Conservation (phyloP, 2,797 vertebrate genomes). For the Ambastaia sidthimunki region DNA sequence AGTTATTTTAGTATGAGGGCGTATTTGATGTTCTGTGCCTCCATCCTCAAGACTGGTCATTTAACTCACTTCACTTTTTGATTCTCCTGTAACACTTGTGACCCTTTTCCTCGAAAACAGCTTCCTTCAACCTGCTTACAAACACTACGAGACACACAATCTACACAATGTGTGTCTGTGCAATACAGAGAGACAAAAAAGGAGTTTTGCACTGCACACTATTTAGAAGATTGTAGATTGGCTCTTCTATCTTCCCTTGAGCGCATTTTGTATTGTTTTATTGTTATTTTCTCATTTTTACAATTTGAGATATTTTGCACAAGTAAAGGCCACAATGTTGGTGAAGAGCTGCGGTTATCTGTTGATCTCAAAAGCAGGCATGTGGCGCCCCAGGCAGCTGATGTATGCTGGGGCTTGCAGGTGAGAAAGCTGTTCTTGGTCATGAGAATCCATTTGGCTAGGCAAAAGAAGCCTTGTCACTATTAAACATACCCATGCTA, state of each 20-base stretch:
- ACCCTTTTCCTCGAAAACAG: slow-evolving; percentile 11
- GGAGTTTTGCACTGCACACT: background rate
- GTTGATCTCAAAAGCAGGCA: slow-evolving; percentile 49
- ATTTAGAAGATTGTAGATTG: background rate
- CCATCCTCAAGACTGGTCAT: slow-evolving; percentile 74
- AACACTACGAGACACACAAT: background rate
- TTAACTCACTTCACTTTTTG: slow-evolving; percentile 68
- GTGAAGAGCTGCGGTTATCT: slow-evolving; percentile 33
- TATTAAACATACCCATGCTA: slow-evolving; percentile 64
- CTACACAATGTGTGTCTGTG: background rate
- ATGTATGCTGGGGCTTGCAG: slow-evolving; percentile 72
- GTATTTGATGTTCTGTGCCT: slow-evolving; percentile 71
- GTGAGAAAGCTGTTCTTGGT: slow-evolving; percentile 52
- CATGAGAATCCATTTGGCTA: slow-evolving; percentile 58
- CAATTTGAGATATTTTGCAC: background rate
- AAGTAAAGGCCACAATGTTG: background rate
- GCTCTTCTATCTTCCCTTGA: background rate
- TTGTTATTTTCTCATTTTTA: no score
- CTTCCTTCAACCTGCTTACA: slow-evolving; percentile 7
- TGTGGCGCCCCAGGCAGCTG: slow-evolving; percentile 64
- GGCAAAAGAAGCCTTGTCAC: slow-evolving; percentile 68
- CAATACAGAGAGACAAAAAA: background rate
- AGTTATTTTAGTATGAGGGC: slow-evolving; percentile 52
- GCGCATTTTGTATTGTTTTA: background rate
- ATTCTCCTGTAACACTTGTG: slow-evolving; percentile 47